Evolutionary conservation across 1,140 invertebrate genomes (phyloP), one percentile per base, ranked within the genome.

Genomic region (Drosophila teissieri): DNA sequence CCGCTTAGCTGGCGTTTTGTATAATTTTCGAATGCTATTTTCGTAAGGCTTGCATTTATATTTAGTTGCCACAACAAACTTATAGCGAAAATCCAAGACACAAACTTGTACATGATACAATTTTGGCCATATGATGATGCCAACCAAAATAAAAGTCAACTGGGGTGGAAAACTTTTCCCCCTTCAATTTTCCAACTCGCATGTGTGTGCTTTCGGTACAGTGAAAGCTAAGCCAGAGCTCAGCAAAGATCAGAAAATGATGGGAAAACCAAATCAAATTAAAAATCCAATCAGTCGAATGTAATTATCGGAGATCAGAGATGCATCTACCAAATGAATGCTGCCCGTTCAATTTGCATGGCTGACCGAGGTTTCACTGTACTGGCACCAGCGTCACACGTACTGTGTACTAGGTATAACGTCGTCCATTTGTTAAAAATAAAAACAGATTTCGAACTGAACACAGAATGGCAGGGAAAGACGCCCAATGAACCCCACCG

Each of bases 11-110:
- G 52, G 22, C 46, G 52, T 73, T 49, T 64, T 65, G 37, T 62
- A 45, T 62, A 73, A 80, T 74, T 78, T 58, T 78, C 53, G 48
- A 63, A 46, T 57, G 75, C 73, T 86, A 86, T 86, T 86, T 86
- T 86, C 64, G 83, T 88, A 83, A 79, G 86, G 83, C 85, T 85
- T 86, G 83, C 70, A 79, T 88, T 88, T 86, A 86, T 86, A 88
- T 86, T 83, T 83, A 86, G 83, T 88, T 64, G 51, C 72, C 70
- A 85, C 48, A 80, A 64, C 51, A 74, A 82, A 86, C 85, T 72
- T 65, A 63, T 81, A 64, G 82, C 82, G 67, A 88, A 85, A 85
- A 77, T 58, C 60, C 63, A 77, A 80, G 58, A 45, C 46, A 85
- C 82, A 76, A 67, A 57, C 61, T 75, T 67, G 65, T 68, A 46